Conservation (phyloP, 2,888 invertebrate genomes). For the Caenorhabditis wallacei region DNA sequence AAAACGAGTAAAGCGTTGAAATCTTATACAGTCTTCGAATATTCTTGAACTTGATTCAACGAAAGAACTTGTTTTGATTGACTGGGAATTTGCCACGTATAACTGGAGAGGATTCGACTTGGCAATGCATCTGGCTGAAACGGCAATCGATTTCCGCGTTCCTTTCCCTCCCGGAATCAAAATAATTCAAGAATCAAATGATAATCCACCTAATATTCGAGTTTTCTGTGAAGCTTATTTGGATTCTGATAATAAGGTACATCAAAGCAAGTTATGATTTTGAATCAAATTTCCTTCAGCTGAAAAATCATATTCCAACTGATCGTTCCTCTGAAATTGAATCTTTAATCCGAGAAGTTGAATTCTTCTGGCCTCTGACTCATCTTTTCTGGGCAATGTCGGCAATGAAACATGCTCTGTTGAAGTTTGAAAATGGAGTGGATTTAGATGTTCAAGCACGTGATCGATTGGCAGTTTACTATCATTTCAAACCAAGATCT, state of each 20-base stretch:
- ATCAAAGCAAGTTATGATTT: background rate
- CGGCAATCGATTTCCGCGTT: constrained; percentile 24
- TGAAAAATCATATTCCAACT: constrained; percentile 25
- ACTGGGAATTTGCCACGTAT: constrained; percentile 28
- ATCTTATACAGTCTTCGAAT: constrained; percentile 2
- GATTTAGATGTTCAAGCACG: constrained; percentile 26
- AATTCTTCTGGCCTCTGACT: constrained; percentile 48
- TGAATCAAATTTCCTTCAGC: constrained; percentile 10
- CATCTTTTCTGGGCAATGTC: constrained; percentile 41
- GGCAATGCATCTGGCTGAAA: constrained; percentile 29
- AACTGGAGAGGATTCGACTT: constrained; percentile 47
- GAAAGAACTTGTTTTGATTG: constrained; percentile 20
- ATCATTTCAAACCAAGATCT: constrained; percentile 44
- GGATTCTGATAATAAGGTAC: constrained; percentile 36
- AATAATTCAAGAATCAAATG: constrained; percentile 5
- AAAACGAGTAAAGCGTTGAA: too few species aligned
- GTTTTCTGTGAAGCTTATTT: constrained; percentile 30
- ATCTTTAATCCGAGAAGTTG: constrained; percentile 14
- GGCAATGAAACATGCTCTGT: constrained; percentile 16
- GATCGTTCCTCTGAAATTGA: constrained; percentile 10
- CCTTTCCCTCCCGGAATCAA: constrained; percentile 26
- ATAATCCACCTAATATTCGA: constrained; percentile 22
- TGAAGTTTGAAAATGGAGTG: constrained; percentile 37
- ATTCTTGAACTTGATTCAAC: constrained; percentile 19
- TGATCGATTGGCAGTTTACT: constrained; percentile 42